phyloP scores from a whole-genome alignment of 2,888 invertebrate species.

The Ichneumoninae sp. region DNA sequence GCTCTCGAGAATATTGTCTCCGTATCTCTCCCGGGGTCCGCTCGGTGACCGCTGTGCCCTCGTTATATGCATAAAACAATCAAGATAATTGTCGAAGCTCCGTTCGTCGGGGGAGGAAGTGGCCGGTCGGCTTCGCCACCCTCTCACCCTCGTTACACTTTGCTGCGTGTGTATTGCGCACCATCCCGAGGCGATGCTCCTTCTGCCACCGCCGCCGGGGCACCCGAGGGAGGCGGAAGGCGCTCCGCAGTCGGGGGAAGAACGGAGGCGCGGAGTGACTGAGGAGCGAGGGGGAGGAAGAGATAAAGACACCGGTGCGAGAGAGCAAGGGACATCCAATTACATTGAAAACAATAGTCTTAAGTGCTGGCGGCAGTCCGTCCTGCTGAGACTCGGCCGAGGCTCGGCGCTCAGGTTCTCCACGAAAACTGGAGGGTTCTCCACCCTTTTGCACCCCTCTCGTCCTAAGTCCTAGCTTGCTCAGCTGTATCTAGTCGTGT shows the following conservation, averaged over 20 bases:
- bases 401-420: constrained; percentile 60
- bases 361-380: constrained; percentile 83
- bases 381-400: constrained; percentile 63
- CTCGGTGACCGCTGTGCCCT: constrained; percentile 57
- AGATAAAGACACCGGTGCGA: constrained; percentile 43
- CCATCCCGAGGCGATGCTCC: constrained; percentile 50
- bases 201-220: constrained; percentile 45
- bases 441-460: constrained; percentile 43
- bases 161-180: constrained; percentile 34
- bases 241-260: constrained; percentile 58
- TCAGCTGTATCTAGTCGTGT: constrained; percentile 44
- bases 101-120: constrained; percentile 58
- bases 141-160: constrained; percentile 39
- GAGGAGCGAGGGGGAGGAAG: constrained; percentile 32
- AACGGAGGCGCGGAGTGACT: constrained; percentile 6
- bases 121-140: constrained; percentile 56
- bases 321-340: constrained; percentile 84
- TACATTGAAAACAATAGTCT: constrained; percentile 86
- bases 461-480: neutral
- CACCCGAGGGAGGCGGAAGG: constrained; percentile 65
- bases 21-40: constrained; percentile 52
- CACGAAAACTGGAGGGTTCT: constrained; percentile 52
- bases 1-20: constrained; percentile 66
- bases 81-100: constrained; percentile 84
- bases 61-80: constrained; percentile 84